A percentile compares a stretch with the other conserved stretches of the same genome.
Conservation (phyloP, 1,140 invertebrate species). For the Lepidotrigona ventralis region DNA sequence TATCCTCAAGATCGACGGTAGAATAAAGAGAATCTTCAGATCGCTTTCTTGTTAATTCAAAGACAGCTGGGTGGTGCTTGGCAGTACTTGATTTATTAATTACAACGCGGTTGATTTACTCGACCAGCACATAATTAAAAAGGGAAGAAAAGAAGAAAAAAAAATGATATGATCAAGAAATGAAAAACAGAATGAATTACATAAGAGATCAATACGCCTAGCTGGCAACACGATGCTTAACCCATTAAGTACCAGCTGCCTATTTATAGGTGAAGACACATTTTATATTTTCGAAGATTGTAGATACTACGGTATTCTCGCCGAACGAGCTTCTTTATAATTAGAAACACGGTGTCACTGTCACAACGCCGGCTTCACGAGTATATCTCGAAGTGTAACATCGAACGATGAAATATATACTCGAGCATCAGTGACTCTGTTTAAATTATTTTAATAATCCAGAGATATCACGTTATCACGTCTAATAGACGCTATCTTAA, state of each 20-base stretch:
- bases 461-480: background rate
- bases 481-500: background rate
- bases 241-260: constrained; percentile 19
- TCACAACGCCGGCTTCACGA: background rate
- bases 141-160: background rate
- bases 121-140: constrained; percentile 15
- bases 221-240: constrained; percentile 37
- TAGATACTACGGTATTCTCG: background rate
- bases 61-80: background rate
- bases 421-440: background rate
- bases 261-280: constrained; percentile 33
- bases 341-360: background rate
- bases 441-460: background rate
- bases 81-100: constrained; percentile 33
- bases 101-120: constrained; percentile 7
- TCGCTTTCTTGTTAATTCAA: background rate
- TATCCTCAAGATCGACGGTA: background rate
- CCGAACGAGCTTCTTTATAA: background rate
- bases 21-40: background rate
- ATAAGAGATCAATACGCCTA: constrained; percentile 35
- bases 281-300: constrained; percentile 18
- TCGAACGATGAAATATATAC: background rate
- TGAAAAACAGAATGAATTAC: constrained; percentile 40
- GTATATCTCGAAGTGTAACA: background rate
- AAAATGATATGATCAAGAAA: background rate